phyloP scores from a whole-genome alignment of 2,888 invertebrate species.

The Octonoba sinensis region DNA sequence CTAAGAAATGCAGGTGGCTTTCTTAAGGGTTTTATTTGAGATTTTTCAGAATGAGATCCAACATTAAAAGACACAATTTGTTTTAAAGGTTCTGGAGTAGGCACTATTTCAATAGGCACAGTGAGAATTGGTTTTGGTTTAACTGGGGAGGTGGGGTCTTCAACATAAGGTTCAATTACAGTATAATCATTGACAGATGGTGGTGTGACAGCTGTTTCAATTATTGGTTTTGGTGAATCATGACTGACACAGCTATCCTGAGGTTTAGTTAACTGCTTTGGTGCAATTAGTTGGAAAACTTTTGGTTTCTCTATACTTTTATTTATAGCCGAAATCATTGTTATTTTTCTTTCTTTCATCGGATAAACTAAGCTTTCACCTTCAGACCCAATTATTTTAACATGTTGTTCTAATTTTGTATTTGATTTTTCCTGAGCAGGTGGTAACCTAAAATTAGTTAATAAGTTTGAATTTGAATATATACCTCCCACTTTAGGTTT shows the following conservation, averaged over 20 bases:
- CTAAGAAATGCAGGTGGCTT: no score
- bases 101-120: conserved; percentile 45
- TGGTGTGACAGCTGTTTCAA: conserved; percentile 13
- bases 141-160: conserved; percentile 30
- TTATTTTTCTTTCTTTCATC: conserved; percentile 2
- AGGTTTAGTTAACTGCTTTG: conserved; percentile 11
- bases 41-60: conserved; percentile 5
- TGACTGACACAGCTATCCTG: conserved; percentile 9
- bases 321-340: conserved; percentile 38
- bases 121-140: conserved; percentile 46
- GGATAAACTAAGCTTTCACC: no score
- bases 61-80: neutral
- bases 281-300: conserved; percentile 32
- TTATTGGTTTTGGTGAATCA: conserved; percentile 26
- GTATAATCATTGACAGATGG: conserved; percentile 31
- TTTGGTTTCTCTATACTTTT: conserved; percentile 21
- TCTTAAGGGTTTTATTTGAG: no score
- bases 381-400: no score
- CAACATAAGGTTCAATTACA: conserved; percentile 47
- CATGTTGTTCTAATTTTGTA: no score
- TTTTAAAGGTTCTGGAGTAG: conserved; percentile 4
- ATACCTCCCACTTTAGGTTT: conserved; percentile 23
- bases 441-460: no score
- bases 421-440: no score
- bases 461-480: neutral